These are phyloP conservation scores for human DNA, from an alignment of 2,113 vertebrate genomes.

Conservation along the genomic window DNA sequence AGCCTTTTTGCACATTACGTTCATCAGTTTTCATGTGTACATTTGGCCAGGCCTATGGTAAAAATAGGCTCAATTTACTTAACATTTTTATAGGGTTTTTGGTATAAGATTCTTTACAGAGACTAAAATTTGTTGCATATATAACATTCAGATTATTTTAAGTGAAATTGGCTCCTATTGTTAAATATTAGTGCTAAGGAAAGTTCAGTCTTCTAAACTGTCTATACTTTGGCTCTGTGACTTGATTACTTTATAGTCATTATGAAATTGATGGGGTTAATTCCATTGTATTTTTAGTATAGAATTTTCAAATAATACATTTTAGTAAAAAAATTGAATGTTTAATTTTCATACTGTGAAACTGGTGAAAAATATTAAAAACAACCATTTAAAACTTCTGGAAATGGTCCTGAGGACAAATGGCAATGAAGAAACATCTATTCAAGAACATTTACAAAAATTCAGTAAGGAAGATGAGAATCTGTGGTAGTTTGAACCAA, in stretches of 20 bases:
- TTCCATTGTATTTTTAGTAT: conserved; percentile 2
- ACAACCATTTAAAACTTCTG: neutral
- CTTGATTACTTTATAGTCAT: neutral
- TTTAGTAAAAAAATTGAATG: neutral
- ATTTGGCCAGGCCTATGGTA: neutral
- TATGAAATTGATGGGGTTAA: neutral
- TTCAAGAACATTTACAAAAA: neutral
- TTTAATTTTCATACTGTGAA: conserved; percentile 19
- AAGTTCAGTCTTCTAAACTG: neutral
- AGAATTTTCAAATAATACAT: neutral
- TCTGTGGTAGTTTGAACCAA: neutral
- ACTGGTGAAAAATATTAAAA: neutral
- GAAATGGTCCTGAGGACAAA: neutral
- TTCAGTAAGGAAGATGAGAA: neutral
- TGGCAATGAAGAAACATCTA: neutral
- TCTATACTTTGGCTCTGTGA: neutral
- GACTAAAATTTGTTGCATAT: neutral
- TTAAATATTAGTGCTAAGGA: neutral
- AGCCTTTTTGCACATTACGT: neutral
- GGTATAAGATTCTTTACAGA: neutral
- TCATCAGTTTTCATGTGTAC: neutral
- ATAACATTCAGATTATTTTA: neutral
- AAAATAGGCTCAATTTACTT: neutral
- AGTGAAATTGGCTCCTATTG: conserved; percentile 10
- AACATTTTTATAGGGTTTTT: neutral